Evolutionary conservation across 2,888 invertebrate genomes (phyloP).

Genomic region (Dryococelus australis): DNA sequence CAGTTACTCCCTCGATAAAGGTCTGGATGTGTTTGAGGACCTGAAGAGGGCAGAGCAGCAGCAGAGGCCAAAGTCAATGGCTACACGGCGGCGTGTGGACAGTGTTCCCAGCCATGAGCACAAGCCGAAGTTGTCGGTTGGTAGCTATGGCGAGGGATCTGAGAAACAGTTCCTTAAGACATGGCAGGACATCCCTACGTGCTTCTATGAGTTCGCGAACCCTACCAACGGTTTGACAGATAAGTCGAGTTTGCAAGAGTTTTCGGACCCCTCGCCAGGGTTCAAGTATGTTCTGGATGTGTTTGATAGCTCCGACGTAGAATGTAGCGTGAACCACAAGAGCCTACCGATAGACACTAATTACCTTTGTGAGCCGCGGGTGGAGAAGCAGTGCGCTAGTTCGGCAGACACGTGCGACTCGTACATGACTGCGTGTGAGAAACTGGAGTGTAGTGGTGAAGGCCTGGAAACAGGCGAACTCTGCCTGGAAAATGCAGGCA

Average conservation of each 20-base stretch:
- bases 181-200: slow-evolving; percentile 43
- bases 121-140: no score
- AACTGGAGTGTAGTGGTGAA: not conserved
- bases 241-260: no score
- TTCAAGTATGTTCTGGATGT: no score
- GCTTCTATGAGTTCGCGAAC: slow-evolving; percentile 42
- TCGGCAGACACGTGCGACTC: not conserved
- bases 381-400: not conserved
- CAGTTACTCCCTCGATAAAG: slow-evolving; percentile 46
- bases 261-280: not conserved
- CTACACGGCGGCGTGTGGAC: not conserved
- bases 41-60: slow-evolving; percentile 37
- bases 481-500: no score
- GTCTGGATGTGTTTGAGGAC: slow-evolving; percentile 46
- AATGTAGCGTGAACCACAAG: not conserved
- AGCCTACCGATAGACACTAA: not conserved
- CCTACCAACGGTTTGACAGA: no score
- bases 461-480: not conserved
- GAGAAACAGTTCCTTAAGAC: slow-evolving; percentile 40
- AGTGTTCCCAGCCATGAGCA: no score
- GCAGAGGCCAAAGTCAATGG: no score
- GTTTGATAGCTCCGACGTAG: no score
- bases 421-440: not conserved
- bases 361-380: not conserved
- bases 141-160: slow-evolving; percentile 38